Evolutionary conservation across 2,797 vertebrate species (phyloP), one percentile per base, ranked within the genome.

Genomic region (Tinamus major): DNA sequence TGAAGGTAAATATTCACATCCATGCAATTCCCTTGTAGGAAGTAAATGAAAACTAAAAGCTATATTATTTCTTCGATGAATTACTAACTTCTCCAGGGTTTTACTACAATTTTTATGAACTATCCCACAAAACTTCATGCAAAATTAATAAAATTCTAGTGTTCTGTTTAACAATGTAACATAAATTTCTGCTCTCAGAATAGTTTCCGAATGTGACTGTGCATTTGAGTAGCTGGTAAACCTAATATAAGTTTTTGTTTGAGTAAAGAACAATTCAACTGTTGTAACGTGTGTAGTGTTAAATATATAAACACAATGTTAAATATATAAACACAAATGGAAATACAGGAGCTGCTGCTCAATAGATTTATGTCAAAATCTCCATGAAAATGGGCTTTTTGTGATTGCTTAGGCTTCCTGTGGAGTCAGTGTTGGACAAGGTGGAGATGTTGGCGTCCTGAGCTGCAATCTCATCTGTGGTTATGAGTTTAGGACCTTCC

Each of bases 121-220:
- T 75, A 63, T 35, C 49, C 59, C 63, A 53, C 31, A 59, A 63
- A 94, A 69, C 23, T 53, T 79, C 3, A 37, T 79, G 33, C 69
- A 67, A 84, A n/a, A 74, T 2, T 4, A 89, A 61, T 65, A 53
- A 1, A 63, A 55, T 78, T 46, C 51, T 64, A 29, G 62, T 48
- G 48, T 90, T 26, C 65, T 42, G 15, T 41, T 85, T 20, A 74
- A 23, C 48, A 4, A 2, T 24, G 20, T 83, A 88, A 93, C 41
- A 53, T 70, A 33, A 44, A 69, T 85, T 92, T 90, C 75, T 7
- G 4, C 1, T 13, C 17, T 33, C 2, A 0, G 11, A 56, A 39
- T n/a, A 23, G 49, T 93, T 88, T 71, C 69, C 74, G 72, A 68
- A 20, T 41, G 48, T 10, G 37, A 70, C 65, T 42, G 46, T 74